Base-by-base conservation (phyloP, 2,888 invertebrate species). In the Notodonta dromedarius region DNA sequence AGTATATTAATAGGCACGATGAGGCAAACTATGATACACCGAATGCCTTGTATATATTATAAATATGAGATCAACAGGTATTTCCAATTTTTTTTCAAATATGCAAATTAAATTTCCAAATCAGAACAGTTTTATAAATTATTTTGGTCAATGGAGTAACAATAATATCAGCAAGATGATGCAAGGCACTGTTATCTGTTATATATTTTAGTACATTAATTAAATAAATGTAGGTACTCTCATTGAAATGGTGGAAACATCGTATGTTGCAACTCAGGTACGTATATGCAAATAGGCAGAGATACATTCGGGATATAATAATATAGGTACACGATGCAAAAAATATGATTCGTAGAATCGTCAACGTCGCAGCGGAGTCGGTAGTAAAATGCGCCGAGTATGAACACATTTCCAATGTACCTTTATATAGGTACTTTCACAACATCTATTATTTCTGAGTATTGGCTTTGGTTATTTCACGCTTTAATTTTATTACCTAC, bases 61-160 rank as follows among this genome's bases (percentile, higher is more conserved):
- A 56, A 54, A 54, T 54, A 84, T 90, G 93, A 93, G 93, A 93
- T 93, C 93, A 90, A 84, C 84, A 80, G 79, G 84, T 84, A 83
- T 76, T 80, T 79, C 64, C 70, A 71, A 72, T 71, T 67, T 65
- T 61, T n/a, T 63, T 65, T 63, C 61, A 12, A 24, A 73, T 70
- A 65, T 61, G 61, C 66, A 61, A 61, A 73, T 60, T 59, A 58
- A 60, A 63, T 65, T 61, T 66, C 56, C 60, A 35, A 39, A 39
- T 52, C 3, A 52, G 24, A 48, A 48, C 48, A n/a, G 48, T 48
- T 24, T 0, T 44, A 44, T 44, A 44, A 44, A 44, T 24, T 48
- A 8, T 16, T 42, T 42, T 42, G 42, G 42, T 42, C 42, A 42
- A 42, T 12, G 42, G 42, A 46, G 51, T 46, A 44, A 59, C 62